Base-by-base conservation (phyloP, 1,140 invertebrate species). In the Rhagoletis pomonella region DNA sequence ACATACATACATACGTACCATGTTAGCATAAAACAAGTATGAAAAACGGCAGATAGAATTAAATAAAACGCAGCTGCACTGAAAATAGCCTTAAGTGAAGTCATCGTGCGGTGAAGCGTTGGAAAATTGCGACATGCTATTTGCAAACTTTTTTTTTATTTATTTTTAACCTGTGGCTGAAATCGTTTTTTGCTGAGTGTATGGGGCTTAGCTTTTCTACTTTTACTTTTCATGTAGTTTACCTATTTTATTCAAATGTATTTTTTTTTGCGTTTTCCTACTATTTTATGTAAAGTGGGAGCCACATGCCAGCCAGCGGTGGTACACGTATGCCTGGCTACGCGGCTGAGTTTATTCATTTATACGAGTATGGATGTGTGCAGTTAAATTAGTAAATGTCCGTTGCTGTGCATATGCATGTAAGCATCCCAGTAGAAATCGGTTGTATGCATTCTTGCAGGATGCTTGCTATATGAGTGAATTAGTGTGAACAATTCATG, bases 351-450 rank as follows among this genome's bases (percentile, higher is more conserved):
- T 67, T 39, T 67, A 42, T 42, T 10, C 3, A 42, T 39, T 3
- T 14, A 50, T n/a, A 5, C 29, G 1, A 29, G 7, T 14, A 10
- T 0, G 19, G 19, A 2, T 69, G 47, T 19, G 6, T 19, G 73
- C 3, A 17, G 47, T 14, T 81, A 81, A 81, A 81, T 81, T 81
- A 81, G 73, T 81, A 19, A 10, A 19, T 81, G 73, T 1, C 47
- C 73, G 44, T 55, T 81, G 44, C n/a, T 55, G 73, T 55, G 73
- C 17, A 81, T 73, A 44, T 73, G 17, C 42, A 29, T n/a, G 55
- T 17, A 73, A 42, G 67, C 9, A 0, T 73, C 39, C n/a, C n/a
- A n/a, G n/a, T n/a, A n/a, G n/a, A n/a, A n/a, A n/a, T n/a, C n/a
- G n/a, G n/a, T n/a, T n/a, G n/a, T n/a, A n/a, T n/a, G n/a, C n/a